phyloP scores from a whole-genome alignment of 2,797 vertebrate species.

The Pseudochromis fuscus region DNA sequence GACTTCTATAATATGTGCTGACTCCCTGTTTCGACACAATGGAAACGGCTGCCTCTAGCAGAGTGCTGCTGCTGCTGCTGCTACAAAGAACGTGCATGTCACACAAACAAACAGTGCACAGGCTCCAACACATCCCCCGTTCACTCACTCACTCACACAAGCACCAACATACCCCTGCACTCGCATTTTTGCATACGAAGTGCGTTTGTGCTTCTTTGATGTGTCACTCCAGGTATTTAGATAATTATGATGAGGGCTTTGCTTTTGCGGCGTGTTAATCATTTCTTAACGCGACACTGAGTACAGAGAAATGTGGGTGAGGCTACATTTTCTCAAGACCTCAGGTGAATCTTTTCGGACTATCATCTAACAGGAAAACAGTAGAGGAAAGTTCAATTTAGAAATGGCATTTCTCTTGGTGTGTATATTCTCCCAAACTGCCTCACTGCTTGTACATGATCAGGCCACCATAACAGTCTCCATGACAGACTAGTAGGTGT shows the following conservation, averaged over 20 bases:
- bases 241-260: slow-evolving; percentile 13
- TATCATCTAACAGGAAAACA: slow-evolving; percentile 1
- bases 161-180: slow-evolving; percentile 9
- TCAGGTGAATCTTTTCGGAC: not conserved
- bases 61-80: not conserved
- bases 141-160: slow-evolving; percentile 1
- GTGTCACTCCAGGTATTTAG: slow-evolving; percentile 25
- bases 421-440: not conserved
- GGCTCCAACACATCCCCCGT: slow-evolving; percentile 24
- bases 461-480: slow-evolving; percentile 12
- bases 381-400: not conserved
- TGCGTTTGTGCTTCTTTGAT: slow-evolving; percentile 16
- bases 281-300: slow-evolving; percentile 1
- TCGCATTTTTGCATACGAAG: not conserved
- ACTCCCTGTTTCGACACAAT: slow-evolving; percentile 68
- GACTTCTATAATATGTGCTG: slow-evolving; percentile 71
- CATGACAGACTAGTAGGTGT: slow-evolving; percentile 17
- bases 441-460: slow-evolving; percentile 4
- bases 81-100: slow-evolving; percentile 47
- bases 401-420: not conserved
- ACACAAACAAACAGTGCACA: slow-evolving; percentile 47
- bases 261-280: slow-evolving; percentile 9
- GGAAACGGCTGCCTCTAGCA: slow-evolving; percentile 69
- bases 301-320: not conserved
- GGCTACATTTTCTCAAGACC: not conserved